Percentiles rank a stretch among this genome's conserved stretches.
phyloP scores from a whole-genome alignment of 2,113 vertebrate species.

The Gorsachius goisagi region DNA sequence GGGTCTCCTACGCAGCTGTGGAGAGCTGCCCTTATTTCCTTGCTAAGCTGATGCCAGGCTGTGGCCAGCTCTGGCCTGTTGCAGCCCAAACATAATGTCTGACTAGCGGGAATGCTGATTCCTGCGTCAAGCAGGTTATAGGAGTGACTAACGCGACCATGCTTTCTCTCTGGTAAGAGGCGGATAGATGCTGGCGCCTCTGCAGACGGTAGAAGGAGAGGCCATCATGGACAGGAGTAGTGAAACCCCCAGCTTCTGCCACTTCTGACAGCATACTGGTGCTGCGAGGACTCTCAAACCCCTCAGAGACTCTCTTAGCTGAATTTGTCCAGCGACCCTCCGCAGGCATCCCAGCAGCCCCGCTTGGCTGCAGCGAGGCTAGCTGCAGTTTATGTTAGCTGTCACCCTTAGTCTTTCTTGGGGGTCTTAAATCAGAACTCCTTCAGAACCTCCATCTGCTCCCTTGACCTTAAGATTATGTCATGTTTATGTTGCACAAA shows the following conservation, averaged over 20 bases:
- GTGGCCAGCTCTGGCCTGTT: neutral
- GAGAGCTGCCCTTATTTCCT: neutral
- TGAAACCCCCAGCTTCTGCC: neutral
- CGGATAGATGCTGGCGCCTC: neutral
- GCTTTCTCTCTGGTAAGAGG: neutral
- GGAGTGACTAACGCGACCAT: rapidly evolving
- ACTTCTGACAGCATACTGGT: neutral
- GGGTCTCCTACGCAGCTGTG: neutral
- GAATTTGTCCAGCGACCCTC: neutral
- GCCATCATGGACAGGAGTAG: rapidly evolving
- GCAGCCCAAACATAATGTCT: neutral
- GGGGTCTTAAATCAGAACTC: neutral
- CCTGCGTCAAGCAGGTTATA: neutral
- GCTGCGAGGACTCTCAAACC: neutral
- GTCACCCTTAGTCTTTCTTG: rapidly evolving
- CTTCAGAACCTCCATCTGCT: neutral
- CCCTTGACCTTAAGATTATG: neutral
- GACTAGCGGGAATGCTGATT: neutral
- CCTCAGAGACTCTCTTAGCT: neutral
- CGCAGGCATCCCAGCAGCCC: neutral
- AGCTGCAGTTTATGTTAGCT: rapidly evolving
- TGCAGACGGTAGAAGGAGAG: neutral
- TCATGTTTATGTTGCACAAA: neutral
- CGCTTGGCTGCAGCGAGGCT: neutral
- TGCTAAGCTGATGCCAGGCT: neutral